Evolutionary conservation across 2,888 invertebrate genomes (phyloP).

Genomic region (Trichopoda pennipes): DNA sequence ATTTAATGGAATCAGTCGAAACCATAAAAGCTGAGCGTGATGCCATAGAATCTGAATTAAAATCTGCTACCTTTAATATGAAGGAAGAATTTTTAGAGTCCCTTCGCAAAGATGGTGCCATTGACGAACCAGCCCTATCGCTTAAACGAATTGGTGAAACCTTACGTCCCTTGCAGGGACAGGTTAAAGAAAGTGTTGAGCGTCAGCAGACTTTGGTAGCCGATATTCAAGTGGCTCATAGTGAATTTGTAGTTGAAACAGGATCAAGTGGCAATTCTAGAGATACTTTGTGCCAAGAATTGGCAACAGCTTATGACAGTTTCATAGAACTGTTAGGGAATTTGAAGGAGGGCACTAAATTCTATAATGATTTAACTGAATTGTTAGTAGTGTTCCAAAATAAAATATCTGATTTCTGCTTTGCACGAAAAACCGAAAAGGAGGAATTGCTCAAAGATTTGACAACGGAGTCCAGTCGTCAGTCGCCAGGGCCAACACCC

Average conservation of each 20-base stretch:
- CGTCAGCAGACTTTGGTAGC: slow-evolving; percentile 87
- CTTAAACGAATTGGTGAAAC: slow-evolving; percentile 87
- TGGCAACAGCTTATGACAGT: slow-evolving; percentile 95
- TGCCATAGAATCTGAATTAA: slow-evolving; percentile 92
- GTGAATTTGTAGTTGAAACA: slow-evolving; percentile 82
- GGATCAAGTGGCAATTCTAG: slow-evolving; percentile 85
- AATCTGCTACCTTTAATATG: slow-evolving; percentile 90
- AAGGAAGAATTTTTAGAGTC: slow-evolving; percentile 89
- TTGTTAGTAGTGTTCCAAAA: slow-evolving; percentile 96
- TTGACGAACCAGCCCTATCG: slow-evolving; percentile 88
- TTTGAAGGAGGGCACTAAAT: slow-evolving; percentile 97
- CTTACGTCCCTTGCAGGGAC: slow-evolving; percentile 89
- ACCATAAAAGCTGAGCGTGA: slow-evolving; percentile 94
- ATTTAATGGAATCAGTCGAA: slow-evolving; percentile 91
- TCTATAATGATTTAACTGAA: slow-evolving; percentile 96
- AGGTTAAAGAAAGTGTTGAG: slow-evolving; percentile 88
- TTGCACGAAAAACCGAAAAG: slow-evolving; percentile 99
- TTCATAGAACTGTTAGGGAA: slow-evolving; percentile 95
- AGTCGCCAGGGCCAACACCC: slow-evolving; percentile 82
- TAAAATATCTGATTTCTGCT: slow-evolving; percentile 98
- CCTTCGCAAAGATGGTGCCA: slow-evolving; percentile 88
- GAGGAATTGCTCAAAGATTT: slow-evolving; percentile 98
- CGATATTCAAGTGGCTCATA: slow-evolving; percentile 84
- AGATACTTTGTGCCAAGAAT: slow-evolving; percentile 90
- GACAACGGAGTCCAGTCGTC: slow-evolving; percentile 89